A percentile compares a stretch with the other conserved stretches of the same genome.
Evolutionary conservation across 2,113 vertebrate species (phyloP).

Genomic region (Hyaena hyaena): DNA sequence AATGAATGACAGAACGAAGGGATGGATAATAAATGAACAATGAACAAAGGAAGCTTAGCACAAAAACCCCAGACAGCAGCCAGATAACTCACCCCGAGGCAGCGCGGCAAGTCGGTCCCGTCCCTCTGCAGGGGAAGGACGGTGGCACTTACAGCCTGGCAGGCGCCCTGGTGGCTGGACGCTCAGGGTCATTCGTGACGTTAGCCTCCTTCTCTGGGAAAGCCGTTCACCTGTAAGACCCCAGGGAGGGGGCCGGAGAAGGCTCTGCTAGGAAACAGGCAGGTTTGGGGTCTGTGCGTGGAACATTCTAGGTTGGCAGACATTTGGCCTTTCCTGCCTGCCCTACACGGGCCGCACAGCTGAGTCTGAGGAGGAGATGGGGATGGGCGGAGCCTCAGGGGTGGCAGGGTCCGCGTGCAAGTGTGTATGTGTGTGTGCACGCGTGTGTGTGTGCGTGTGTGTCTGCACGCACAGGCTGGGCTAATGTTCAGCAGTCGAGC

Average conservation of each 20-base stretch:
- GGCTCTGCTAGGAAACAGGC: background rate
- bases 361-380: background rate
- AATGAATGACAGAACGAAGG: no score
- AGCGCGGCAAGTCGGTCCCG: background rate
- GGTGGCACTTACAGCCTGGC: background rate
- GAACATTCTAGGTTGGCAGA: background rate
- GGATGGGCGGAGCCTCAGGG: background rate
- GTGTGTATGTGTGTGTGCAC: fast-evolving
- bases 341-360: background rate
- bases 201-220: background rate
- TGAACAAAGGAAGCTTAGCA: background rate
- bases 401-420: fast-evolving
- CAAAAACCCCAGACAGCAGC: background rate
- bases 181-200: fast-evolving
- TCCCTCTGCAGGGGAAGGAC: background rate
- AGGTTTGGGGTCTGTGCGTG: background rate
- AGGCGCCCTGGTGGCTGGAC: fast-evolving
- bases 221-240: background rate
- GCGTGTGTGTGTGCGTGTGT: background rate
- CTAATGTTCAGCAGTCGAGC: background rate
- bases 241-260: background rate
- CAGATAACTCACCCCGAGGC: background rate
- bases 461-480: fast-evolving
- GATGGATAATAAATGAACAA: background rate
- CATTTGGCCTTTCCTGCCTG: background rate